phyloP scores from a whole-genome alignment of 2,888 invertebrate genomes.

The Polymixis flavicincta region DNA sequence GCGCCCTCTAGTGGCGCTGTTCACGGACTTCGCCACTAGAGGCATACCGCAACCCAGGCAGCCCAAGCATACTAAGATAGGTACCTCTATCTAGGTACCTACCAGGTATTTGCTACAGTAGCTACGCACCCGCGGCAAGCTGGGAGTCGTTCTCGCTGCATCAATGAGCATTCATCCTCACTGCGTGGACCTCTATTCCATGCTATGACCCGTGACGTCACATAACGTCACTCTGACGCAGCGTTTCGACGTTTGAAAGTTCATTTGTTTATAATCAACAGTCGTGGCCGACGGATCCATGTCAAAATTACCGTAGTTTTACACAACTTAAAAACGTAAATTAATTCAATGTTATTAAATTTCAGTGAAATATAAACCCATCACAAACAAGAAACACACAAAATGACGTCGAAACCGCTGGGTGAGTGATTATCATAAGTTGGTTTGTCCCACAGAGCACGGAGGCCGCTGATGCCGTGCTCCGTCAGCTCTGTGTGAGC shows the following conservation, averaged over 20 bases:
- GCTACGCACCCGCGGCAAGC: neutral
- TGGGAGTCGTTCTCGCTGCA: neutral
- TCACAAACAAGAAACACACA: constrained; percentile 54
- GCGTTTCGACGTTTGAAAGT: constrained; percentile 62
- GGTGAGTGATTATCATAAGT: constrained; percentile 70
- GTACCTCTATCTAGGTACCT: no score
- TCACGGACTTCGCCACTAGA: no score
- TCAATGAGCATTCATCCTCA: neutral
- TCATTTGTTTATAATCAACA: constrained; percentile 70
- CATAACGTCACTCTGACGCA: constrained; percentile 10
- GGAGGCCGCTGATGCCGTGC: neutral
- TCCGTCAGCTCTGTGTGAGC: neutral
- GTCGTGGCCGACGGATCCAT: constrained; percentile 67
- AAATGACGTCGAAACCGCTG: constrained; percentile 78
- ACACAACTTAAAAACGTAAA: constrained; percentile 54
- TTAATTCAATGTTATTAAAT: constrained; percentile 72
- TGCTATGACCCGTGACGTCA: neutral
- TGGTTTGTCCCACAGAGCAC: neutral
- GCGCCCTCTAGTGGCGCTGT: no score
- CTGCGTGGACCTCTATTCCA: constrained; percentile 10
- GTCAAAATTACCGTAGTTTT: constrained; percentile 74
- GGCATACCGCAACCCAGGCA: no score
- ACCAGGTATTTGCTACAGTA: neutral
- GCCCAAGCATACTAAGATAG: no score
- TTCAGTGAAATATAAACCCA: constrained; percentile 69